phyloP scores from a whole-genome alignment of 2,797 vertebrate species.

The Pipistrellus pipistrellus region DNA sequence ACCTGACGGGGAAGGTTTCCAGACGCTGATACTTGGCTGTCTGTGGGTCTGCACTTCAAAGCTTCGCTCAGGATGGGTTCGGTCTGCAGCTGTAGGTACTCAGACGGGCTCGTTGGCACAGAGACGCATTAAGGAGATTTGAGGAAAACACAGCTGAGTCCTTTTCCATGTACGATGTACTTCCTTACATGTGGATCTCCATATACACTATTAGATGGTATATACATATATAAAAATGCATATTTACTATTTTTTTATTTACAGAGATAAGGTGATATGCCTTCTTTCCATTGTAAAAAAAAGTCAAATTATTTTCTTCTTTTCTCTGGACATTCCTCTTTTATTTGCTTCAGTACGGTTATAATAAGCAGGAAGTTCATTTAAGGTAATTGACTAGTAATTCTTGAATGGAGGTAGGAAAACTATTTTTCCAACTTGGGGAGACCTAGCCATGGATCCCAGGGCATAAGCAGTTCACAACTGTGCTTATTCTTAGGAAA shows the following conservation, averaged over 20 bases:
- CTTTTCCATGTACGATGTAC: background rate
- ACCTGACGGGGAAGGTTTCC: conserved; percentile 72
- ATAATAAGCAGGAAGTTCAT: conserved; percentile 3
- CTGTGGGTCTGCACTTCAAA: conserved; percentile 83
- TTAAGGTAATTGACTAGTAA: background rate
- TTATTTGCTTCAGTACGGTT: conserved; percentile 45
- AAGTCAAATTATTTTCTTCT: conserved; percentile 59
- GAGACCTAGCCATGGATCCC: background rate
- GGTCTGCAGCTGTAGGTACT: conserved; percentile 80
- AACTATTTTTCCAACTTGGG: background rate
- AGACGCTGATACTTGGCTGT: conserved; percentile 75
- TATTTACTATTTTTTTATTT: conserved; percentile 1
- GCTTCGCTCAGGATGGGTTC: conserved; percentile 60
- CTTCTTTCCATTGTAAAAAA: conserved; percentile 12
- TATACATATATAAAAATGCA: background rate
- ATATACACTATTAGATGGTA: background rate
- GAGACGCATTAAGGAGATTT: conserved; percentile 73
- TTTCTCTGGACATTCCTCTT: conserved; percentile 37
- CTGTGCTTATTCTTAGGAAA: conserved; percentile 47
- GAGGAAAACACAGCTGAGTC: conserved; percentile 71
- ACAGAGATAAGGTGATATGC: conserved; percentile 55
- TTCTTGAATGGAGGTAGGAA: conserved; percentile 63
- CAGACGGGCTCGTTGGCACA: conserved; percentile 67
- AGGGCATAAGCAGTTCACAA: conserved; percentile 13
- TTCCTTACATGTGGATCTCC: background rate